These are phyloP conservation scores for Cynaeus angustus DNA, from an alignment of 2,888 invertebrate genomes.

Conservation along the genomic window DNA sequence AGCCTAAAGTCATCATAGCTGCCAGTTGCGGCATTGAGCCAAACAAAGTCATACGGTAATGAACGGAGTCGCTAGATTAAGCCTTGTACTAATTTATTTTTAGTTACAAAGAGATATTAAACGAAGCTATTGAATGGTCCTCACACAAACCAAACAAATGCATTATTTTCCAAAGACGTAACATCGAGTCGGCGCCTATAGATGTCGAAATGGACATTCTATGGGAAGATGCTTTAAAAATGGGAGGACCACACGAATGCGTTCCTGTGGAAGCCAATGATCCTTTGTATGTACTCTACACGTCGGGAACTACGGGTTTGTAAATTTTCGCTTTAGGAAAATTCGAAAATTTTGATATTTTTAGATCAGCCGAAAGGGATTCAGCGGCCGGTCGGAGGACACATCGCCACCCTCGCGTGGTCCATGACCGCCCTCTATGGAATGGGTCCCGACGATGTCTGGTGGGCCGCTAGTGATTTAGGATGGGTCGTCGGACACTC, in stretches of 20 bases:
- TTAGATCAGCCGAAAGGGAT: conserved; percentile 84
- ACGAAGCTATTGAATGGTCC: conserved; percentile 85
- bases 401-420: conserved; percentile 90
- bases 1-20: conserved; percentile 91
- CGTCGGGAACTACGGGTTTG: conserved; percentile 89
- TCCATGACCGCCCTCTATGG: conserved; percentile 89
- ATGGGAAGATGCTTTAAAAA: conserved; percentile 83
- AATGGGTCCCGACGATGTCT: conserved; percentile 83
- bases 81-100: conserved; percentile 39
- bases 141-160: conserved; percentile 84
- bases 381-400: conserved; percentile 90
- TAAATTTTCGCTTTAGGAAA: background rate
- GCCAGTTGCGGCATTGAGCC: conserved; percentile 95
- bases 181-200: conserved; percentile 78
- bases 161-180: conserved; percentile 87
- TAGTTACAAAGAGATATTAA: conserved; percentile 86
- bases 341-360: conserved; percentile 15
- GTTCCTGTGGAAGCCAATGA: conserved; percentile 92
- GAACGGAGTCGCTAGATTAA: background rate
- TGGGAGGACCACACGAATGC: conserved; percentile 83
- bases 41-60: conserved; percentile 83
- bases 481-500: conserved; percentile 97
- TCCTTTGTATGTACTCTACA: conserved; percentile 93
- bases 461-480: conserved; percentile 93
- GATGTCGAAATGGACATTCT: conserved; percentile 81